Evolutionary conservation across 35 echinoderm and acorn worm species (phyloP).

Genomic region (Chiridota heheva): DNA sequence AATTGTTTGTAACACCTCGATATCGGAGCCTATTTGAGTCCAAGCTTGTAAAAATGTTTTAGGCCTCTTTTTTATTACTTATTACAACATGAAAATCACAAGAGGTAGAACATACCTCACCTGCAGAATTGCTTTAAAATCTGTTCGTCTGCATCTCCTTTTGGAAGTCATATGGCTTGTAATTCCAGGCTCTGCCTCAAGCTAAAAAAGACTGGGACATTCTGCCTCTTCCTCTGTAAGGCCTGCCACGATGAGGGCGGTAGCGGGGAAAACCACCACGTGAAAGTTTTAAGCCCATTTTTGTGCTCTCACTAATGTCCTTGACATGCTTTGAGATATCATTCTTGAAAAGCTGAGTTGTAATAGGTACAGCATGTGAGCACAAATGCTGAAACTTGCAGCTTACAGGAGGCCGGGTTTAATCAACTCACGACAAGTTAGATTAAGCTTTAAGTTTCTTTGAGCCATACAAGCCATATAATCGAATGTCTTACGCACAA

Average conservation of each 20-base stretch:
- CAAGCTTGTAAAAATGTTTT: slow-evolving; percentile 2
- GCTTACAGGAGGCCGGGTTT: slow-evolving; percentile 10
- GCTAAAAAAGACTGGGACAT: neutral
- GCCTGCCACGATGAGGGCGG: neutral
- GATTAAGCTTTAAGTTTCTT: slow-evolving; percentile 28
- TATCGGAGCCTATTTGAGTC: slow-evolving; percentile 12
- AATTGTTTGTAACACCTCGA: slow-evolving; percentile 22
- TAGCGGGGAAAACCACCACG: neutral
- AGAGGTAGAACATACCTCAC: too few species aligned
- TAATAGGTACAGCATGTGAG: slow-evolving; percentile 15
- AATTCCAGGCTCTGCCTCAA: neutral
- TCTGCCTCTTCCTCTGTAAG: neutral
- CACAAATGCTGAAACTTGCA: slow-evolving; percentile 22
- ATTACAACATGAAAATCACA: too few species aligned
- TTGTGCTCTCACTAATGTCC: slow-evolving; percentile 11
- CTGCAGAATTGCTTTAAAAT: too few species aligned
- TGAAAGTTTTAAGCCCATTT: slow-evolving; percentile 22
- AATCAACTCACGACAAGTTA: slow-evolving; percentile 27
- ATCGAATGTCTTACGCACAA: slow-evolving; percentile 26
- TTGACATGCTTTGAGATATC: slow-evolving; percentile 35
- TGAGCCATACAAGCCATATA: slow-evolving; percentile 20
- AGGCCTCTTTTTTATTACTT: slow-evolving; percentile 2
- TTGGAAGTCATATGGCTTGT: too few species aligned
- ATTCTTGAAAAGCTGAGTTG: slow-evolving; percentile 21
- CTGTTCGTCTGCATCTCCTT: too few species aligned